These are phyloP conservation scores for Leptinotarsa peninsularis DNA, from an alignment of 2,888 invertebrate species.

Conservation along the genomic window DNA sequence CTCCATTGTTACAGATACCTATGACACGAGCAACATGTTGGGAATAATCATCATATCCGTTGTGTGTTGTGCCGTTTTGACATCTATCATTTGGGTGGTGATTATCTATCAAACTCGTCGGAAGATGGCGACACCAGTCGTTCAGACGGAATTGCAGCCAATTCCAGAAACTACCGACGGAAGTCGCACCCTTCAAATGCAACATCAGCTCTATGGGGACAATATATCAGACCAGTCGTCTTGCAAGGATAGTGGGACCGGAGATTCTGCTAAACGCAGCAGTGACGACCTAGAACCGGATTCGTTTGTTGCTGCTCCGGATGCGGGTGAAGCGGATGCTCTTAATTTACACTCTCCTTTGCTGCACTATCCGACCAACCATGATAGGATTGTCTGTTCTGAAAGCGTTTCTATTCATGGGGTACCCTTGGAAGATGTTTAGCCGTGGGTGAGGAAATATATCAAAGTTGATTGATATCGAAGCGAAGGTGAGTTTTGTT, in stretches of 20 bases:
- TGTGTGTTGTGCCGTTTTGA: slow-evolving; percentile 91
- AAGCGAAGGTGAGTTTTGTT: slow-evolving; percentile 4
- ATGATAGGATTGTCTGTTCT: slow-evolving; percentile 54
- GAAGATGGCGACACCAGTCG: slow-evolving; percentile 68
- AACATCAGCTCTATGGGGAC: slow-evolving; percentile 68
- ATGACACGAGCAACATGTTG: slow-evolving; percentile 81
- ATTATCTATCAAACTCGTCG: slow-evolving; percentile 89
- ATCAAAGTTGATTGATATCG: slow-evolving; percentile 1
- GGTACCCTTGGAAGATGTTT: slow-evolving; percentile 25
- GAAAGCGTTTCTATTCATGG: slow-evolving; percentile 17
- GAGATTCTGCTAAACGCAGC: slow-evolving; percentile 81
- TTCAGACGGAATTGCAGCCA: slow-evolving; percentile 56
- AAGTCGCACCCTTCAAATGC: slow-evolving; percentile 35
- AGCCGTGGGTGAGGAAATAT: not conserved
- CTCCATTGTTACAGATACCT: slow-evolving; percentile 59
- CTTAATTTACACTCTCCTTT: slow-evolving; percentile 57
- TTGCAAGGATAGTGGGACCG: slow-evolving; percentile 85
- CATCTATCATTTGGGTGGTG: slow-evolving; percentile 91
- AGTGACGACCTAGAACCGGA: slow-evolving; percentile 66
- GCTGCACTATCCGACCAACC: slow-evolving; percentile 61
- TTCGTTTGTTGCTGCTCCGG: slow-evolving; percentile 56
- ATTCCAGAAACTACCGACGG: slow-evolving; percentile 55
- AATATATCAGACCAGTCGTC: slow-evolving; percentile 81
- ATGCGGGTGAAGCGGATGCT: slow-evolving; percentile 30
- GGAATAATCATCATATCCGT: slow-evolving; percentile 91